Base-by-base conservation (phyloP, 2,888 invertebrate species). In the Dimorphilus gyrociliatus region DNA sequence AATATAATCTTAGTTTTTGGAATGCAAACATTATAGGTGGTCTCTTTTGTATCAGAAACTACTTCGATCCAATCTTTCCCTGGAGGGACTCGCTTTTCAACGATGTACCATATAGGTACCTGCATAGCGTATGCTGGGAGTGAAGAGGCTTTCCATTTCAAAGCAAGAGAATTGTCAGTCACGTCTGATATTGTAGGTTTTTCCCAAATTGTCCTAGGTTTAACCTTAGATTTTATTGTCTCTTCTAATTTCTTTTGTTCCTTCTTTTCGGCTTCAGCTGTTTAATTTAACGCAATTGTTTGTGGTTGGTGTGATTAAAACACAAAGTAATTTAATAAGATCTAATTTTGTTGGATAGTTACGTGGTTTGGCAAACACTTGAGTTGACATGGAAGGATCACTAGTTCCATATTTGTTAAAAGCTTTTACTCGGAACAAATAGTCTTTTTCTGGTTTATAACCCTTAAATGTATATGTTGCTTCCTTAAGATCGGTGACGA, bases 391-490 rank as follows among this genome's bases (percentile, higher is more conserved):
- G 32, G 88, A 88, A 0, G 94, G 90, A 55, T 94, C 92, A 62
- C 86, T 86, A 43, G 86, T 76, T 25, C 94, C 94, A 59, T 81
- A 85, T 59, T 85, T 82, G 66, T 94, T 97, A 59, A 88, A 86
- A 3, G 94, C 92, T 17, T 92, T 73, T 19, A 94, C 75, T 37
- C 94, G 72, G 70, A 92, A 88, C 62, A 81, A 79, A 66, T 97
- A 97, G 64, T 92, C 90, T 42, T 81, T 72, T 67, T 82, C 82
- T 1, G 92, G 85, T 52, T 81, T 78, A 40, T 97, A 40, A 14
- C 49, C 47, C 18, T 42, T 47, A 28, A 55, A 44, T 13, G 39
- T 36, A 39, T 48, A 53, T 10, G 34, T 38, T 1, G 48, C 47
- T 23, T 46, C 46, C 16, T 41, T 34, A 13, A 53, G 35, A 21